Base-by-base conservation (phyloP, 53 echinoderm and acorn worm species). In the Patiria pectinifera region DNA sequence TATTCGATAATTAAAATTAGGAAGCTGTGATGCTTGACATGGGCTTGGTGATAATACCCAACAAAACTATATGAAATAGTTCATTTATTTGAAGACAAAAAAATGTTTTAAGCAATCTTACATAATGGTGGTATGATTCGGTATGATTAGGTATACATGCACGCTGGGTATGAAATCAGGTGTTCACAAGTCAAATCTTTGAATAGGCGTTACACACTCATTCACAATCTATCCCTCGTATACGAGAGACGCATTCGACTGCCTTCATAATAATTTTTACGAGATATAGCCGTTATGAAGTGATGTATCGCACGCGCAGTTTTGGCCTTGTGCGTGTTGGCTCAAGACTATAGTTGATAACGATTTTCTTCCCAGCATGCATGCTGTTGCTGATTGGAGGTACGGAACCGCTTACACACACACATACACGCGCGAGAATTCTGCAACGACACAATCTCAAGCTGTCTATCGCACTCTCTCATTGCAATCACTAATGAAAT, bases 311-410 rank as follows among this genome's bases (percentile, higher is more conserved):
- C 6, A 3, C 18, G 15, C 3, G 26, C 60, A 22, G 22, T 62
- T 47, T 44, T 21, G 60, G 25, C 11, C 43, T 13, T 15, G 25
- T 53, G 53, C 53, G 53, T 53, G 8, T 53, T 53, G 53, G 53
- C 8, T 53, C 53, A 53, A 53, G 53, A 53, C 53, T 53, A 53
- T 8, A 62, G 83, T 62, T 35, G 16, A 35, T 61, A 60, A 23
- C 15, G 15, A 12, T 83, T 82, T 22, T 7, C 4, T 3, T 60
- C 83, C 58, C 83, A 83, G 83, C 83, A 35, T 83, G 83, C 59
- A 8, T 4, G 49, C 63, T 24, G 26, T 53, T 53, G 83, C 13
- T 24, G 61, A 83, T 26, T 35, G 83, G 59, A 61, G 15, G 60
- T 26, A 83, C 23, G 66, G 74, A 23, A 74, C 22, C 74, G 24